Base-by-base conservation (phyloP, 1,140 invertebrate species). In the Lepidurus couesii region DNA sequence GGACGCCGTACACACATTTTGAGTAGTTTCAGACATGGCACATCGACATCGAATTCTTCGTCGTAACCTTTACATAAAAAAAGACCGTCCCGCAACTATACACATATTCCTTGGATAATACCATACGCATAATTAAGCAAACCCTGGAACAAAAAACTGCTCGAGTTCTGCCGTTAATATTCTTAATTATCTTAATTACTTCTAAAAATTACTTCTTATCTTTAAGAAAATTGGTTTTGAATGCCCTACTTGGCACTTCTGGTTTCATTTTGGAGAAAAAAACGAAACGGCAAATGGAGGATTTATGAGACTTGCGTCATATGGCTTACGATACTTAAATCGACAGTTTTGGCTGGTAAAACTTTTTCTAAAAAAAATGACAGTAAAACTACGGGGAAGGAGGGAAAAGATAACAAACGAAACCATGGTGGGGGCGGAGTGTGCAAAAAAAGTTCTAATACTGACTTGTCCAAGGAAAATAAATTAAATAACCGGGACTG, bases 11-110 rank as follows among this genome's bases (percentile, higher is more conserved):
- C 53, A 65, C 53, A 65, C 16, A 65, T n/a, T 65, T 21, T 65
- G 53, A 65, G 53, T 65, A 65, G 53, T 65, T 65, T 65, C 53
- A 65, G 16, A 65, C 53, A 65, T 65, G 53, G 53, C 53, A 65
- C 53, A 65, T 65, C 53, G 53, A 65, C 13, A 16, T 65, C 53
- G 53, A 65, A 65, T 65, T 16, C 7, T 65, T 65, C 6, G 1
- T 65, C 21, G 16, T 16, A 65, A 13, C 9, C 21, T 65, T 65
- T 9, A 34, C 34, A 34, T 34, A 34, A 3, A 34, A 34, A 34
- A 34, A 34, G 34, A 65, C 6, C 53, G 7, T 13, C 13, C 47
- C 21, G 21, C 53, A 9, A 65, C 53, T 65, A 65, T 65, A n/a
- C 16, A 65, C 8, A 65, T 65, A 4, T 34, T 34, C 34, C 53